These are phyloP conservation scores for Rutilus rutilus DNA, from an alignment of 2,113 vertebrate species.

Conservation along the genomic window DNA sequence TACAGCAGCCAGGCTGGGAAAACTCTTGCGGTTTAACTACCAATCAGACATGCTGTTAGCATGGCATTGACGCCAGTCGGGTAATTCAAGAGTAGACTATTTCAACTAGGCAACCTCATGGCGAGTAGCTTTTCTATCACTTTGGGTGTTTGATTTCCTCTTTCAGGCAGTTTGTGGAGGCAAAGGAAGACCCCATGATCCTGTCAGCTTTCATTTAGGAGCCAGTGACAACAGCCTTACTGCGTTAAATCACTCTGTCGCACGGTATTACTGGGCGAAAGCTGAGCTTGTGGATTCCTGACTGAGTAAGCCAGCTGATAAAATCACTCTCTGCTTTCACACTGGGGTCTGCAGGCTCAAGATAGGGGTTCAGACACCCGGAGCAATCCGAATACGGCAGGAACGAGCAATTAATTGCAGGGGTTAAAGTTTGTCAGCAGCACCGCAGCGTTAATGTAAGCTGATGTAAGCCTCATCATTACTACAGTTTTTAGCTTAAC, in stretches of 20 bases:
- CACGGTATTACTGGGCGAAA: conserved; percentile 16
- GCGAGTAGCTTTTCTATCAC: conserved; percentile 5
- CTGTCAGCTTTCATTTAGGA: conserved; percentile 45
- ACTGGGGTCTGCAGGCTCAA: conserved; percentile 32
- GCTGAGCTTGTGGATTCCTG: conserved; percentile 22
- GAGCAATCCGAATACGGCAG: background rate
- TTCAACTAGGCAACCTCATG: background rate
- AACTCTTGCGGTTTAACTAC: background rate
- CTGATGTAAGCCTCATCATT: background rate
- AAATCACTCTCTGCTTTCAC: conserved; percentile 29
- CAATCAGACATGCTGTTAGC: background rate
- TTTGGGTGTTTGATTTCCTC: conserved; percentile 31
- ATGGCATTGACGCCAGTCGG: background rate
- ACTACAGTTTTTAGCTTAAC: background rate
- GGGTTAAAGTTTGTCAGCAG: conserved; percentile 14
- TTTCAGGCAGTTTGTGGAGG: conserved; percentile 19
- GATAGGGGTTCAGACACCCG: conserved; percentile 28
- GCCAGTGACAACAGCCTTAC: conserved; percentile 17
- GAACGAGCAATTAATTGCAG: conserved; percentile 1
- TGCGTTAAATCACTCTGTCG: conserved; percentile 43
- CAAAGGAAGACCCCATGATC: conserved; percentile 5
- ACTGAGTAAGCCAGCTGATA: conserved; percentile 36
- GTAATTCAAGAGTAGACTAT: conserved; percentile 8
- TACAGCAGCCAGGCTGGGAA: background rate
- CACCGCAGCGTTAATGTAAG: conserved; percentile 8